Evolutionary conservation across 2,113 vertebrate species (phyloP).

Genomic region (Strix aluco): DNA sequence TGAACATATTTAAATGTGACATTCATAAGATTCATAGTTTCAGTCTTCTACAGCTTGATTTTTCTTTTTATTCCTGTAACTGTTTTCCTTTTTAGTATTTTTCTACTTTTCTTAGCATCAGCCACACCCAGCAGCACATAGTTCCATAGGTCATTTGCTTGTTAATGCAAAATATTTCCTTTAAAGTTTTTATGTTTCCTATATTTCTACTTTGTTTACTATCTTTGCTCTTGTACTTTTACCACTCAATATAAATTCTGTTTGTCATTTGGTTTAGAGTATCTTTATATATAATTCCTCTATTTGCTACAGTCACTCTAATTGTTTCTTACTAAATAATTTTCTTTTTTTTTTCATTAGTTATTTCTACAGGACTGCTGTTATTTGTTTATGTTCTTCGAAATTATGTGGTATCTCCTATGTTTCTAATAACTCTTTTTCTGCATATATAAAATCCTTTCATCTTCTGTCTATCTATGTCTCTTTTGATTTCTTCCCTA

Average conservation of each 20-base stretch:
- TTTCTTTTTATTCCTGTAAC: neutral
- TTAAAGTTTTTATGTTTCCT: neutral
- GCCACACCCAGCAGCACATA: neutral
- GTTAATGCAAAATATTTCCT: neutral
- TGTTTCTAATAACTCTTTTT: neutral
- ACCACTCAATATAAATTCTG: neutral
- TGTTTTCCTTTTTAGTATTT: neutral
- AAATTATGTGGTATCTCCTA: neutral
- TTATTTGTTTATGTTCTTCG: neutral
- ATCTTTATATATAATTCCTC: neutral
- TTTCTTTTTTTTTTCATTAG: neutral
- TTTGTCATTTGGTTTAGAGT: neutral
- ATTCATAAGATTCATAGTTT: neutral
- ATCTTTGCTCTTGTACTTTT: neutral
- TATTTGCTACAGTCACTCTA: neutral
- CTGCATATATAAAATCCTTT: neutral
- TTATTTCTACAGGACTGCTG: neutral
- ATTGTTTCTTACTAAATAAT: neutral
- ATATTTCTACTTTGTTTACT: neutral
- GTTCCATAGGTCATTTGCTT: neutral
- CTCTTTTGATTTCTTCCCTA: neutral
- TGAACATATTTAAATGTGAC: neutral
- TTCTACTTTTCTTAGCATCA: neutral
- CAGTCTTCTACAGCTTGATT: neutral
- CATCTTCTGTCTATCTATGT: neutral